phyloP scores from a whole-genome alignment of 2,113 vertebrate species.

The Passer domesticus region DNA sequence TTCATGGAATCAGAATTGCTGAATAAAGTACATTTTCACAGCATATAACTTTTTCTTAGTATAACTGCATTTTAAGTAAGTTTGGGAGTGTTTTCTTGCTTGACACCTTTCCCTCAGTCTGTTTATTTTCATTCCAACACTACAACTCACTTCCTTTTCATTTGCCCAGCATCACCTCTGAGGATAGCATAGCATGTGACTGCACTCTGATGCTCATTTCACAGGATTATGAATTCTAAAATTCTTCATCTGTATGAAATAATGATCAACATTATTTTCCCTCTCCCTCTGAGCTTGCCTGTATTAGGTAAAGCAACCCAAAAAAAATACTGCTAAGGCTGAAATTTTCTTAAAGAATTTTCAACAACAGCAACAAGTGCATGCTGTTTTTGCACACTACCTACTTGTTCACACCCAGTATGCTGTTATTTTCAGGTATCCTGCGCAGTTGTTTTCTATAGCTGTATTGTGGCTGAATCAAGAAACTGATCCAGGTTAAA shows the following conservation, averaged over 20 bases:
- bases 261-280: not conserved
- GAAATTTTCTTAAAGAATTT: not conserved
- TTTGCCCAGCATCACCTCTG: not conserved
- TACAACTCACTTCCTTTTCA: not conserved
- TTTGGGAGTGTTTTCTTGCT: not conserved
- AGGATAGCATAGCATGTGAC: not conserved
- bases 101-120: not conserved
- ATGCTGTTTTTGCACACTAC: not conserved
- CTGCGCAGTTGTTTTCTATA: not conserved
- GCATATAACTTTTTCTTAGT: not conserved
- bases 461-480: not conserved
- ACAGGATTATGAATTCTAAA: not conserved
- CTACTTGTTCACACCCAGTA: not conserved
- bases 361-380: not conserved
- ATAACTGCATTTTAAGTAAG: not conserved
- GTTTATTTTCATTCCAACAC: not conserved
- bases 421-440: not conserved
- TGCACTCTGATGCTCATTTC: not conserved
- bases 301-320: not conserved
- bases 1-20: not conserved
- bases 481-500: not conserved
- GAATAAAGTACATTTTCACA: constrained; percentile 2
- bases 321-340: not conserved
- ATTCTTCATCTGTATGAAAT: not conserved
- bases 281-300: not conserved